Conservation (phyloP, 2,888 invertebrate genomes). For the Acanthosepion pharaonis region DNA sequence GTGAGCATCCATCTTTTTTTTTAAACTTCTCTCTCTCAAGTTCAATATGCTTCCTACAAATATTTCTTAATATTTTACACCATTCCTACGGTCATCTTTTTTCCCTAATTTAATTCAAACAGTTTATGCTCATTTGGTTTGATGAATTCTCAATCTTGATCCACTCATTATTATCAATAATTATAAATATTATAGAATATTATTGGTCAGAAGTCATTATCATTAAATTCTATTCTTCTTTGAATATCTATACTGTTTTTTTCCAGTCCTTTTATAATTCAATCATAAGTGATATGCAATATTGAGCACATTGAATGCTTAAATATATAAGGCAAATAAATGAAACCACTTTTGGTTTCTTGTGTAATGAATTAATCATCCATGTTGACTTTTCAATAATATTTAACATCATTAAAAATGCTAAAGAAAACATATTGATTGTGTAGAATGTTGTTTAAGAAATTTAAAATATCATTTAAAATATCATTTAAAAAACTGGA, state of each 20-base stretch:
- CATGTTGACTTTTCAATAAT: too few species aligned
- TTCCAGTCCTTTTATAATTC: neutral
- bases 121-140: neutral
- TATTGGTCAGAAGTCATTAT: neutral
- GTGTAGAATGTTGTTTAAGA: neutral
- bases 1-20: neutral
- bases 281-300: neutral
- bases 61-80: neutral
- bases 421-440: neutral
- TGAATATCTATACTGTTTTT: neutral
- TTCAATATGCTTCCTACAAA: neutral
- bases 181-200: constrained; percentile 3
- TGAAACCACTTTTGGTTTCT: neutral
- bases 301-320: neutral
- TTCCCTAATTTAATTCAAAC: neutral
- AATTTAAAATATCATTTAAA: neutral
- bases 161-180: too few species aligned
- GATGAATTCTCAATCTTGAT: neutral
- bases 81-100: neutral
- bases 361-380: neutral
- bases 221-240: neutral
- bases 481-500: neutral
- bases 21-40: neutral
- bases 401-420: too few species aligned
- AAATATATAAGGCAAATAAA: too few species aligned